Conservation (phyloP, 2,113 vertebrate genomes). For the Nipponia nippon region DNA sequence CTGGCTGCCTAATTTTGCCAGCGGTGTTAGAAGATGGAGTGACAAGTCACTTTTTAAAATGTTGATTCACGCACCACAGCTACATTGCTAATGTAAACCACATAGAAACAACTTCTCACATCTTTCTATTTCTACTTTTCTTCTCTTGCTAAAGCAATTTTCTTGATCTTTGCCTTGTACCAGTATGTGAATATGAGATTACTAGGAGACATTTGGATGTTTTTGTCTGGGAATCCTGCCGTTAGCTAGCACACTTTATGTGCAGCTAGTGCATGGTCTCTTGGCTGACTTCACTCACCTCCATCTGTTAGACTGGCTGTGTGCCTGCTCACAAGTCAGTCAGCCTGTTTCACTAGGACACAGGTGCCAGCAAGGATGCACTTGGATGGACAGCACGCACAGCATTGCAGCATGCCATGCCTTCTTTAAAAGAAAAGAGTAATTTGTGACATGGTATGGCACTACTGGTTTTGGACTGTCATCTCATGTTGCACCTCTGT, state of each 20-base stretch:
- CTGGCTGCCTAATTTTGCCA: background rate
- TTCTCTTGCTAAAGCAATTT: background rate
- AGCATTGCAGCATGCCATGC: background rate
- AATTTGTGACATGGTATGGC: background rate
- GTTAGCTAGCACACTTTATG: constrained; percentile 51
- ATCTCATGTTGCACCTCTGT: background rate
- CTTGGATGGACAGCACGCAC: background rate
- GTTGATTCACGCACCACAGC: background rate
- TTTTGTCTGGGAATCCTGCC: constrained; percentile 51
- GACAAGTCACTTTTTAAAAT: background rate
- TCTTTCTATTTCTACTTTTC: background rate
- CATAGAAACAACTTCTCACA: background rate
- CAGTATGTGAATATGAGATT: background rate
- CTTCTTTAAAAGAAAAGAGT: background rate
- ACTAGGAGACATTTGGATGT: constrained; percentile 42
- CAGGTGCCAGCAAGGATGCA: constrained; percentile 51
- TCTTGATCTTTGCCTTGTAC: background rate
- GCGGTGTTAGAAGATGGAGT: background rate
- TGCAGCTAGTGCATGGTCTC: constrained; percentile 19
- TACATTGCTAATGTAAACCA: background rate
- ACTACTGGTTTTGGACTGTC: background rate
- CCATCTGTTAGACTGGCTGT: constrained; percentile 68
- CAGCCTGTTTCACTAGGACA: constrained; percentile 50
- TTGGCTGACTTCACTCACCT: constrained; percentile 59
- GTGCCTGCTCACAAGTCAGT: constrained; percentile 57